Evolutionary conservation across 2,113 vertebrate species (phyloP).

Genomic region (Gambusia holbrooki): DNA sequence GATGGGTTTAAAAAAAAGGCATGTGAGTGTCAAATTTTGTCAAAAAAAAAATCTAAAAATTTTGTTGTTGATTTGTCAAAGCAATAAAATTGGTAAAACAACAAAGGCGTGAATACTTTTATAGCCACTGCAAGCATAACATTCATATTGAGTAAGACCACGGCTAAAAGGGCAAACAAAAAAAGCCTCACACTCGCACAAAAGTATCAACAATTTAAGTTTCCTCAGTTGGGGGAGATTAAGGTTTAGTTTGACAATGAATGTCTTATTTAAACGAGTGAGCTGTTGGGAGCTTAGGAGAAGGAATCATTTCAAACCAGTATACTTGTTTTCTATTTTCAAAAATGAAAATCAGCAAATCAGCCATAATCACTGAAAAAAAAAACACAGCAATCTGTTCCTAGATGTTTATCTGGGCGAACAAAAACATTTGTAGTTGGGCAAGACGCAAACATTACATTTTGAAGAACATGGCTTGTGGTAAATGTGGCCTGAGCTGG

Average conservation of each 20-base stretch:
- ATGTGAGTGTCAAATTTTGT: no score
- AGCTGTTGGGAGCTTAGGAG: not conserved
- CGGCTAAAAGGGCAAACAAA: not conserved
- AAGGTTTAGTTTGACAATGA: not conserved
- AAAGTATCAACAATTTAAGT: not conserved
- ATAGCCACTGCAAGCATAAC: no score
- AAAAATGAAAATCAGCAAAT: conserved; percentile 1
- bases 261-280: not conserved
- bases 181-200: not conserved
- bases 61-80: no score
- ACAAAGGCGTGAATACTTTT: no score
- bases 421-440: not conserved
- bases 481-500: conserved; percentile 10
- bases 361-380: not conserved
- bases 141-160: not conserved
- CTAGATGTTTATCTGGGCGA: conserved; percentile 4
- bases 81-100: no score
- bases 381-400: not conserved
- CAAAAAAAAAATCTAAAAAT: no score
- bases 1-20: no score
- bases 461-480: conserved; percentile 9
- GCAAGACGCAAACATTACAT: not conserved
- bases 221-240: not conserved
- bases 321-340: not conserved
- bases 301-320: not conserved